These are phyloP conservation scores for Carcharodon carcharias DNA, from an alignment of 2,797 vertebrate species.

Conservation along the genomic window DNA sequence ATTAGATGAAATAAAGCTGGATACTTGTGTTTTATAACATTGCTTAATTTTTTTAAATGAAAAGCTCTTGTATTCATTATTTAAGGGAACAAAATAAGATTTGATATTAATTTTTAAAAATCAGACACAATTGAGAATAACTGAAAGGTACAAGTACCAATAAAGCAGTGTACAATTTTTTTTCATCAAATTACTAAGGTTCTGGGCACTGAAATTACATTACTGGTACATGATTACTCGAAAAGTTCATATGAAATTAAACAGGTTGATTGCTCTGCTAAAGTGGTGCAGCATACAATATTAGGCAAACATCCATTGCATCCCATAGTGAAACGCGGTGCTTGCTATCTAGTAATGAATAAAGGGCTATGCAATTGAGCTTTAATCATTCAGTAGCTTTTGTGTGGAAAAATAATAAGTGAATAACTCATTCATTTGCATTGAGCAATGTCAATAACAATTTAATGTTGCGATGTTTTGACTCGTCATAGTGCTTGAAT, in stretches of 20 bases:
- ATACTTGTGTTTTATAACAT: background rate
- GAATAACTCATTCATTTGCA: background rate
- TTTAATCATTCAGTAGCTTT: background rate
- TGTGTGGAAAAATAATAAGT: background rate
- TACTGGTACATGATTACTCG: background rate
- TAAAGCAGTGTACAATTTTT: background rate
- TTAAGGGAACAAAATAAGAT: background rate
- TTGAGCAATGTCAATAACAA: background rate
- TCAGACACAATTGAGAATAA: background rate
- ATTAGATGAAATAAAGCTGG: background rate
- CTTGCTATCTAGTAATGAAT: background rate
- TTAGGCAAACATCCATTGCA: background rate
- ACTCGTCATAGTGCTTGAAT: background rate
- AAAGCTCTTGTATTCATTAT: background rate
- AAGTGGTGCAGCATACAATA: background rate
- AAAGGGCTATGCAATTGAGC: background rate
- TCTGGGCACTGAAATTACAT: background rate
- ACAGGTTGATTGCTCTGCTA: background rate
- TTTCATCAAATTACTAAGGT: background rate
- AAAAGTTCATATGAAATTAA: background rate
- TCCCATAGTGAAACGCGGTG: background rate
- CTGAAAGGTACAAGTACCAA: background rate
- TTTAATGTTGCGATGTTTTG: background rate
- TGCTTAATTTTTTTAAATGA: background rate
- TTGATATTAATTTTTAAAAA: background rate